A percentile compares a stretch with the other conserved stretches of the same genome.
phyloP scores from a whole-genome alignment of 92 coral and sea anemone species.

The Siderastrea siderea region DNA sequence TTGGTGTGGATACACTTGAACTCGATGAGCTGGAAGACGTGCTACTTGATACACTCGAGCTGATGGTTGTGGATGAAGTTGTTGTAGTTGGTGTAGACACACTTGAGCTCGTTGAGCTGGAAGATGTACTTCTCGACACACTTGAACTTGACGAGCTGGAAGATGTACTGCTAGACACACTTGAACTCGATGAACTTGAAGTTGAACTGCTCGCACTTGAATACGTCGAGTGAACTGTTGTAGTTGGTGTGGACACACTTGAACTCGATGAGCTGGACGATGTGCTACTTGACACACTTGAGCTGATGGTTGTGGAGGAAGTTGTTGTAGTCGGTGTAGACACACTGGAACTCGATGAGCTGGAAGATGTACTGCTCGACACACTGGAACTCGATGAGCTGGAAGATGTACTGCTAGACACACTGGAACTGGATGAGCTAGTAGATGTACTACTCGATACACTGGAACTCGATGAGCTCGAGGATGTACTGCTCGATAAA shows the following conservation, averaged over 20 bases:
- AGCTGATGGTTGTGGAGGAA: neutral
- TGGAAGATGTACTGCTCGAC: neutral
- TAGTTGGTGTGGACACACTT: conserved; percentile 45
- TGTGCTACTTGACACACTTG: neutral
- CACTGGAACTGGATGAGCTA: neutral
- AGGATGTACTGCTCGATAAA: neutral
- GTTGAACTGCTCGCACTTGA: neutral
- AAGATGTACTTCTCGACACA: conserved; percentile 23
- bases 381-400: neutral
- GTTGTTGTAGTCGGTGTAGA: neutral
- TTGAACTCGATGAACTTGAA: neutral
- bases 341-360: neutral
- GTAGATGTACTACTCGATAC: neutral
- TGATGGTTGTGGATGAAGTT: no score
- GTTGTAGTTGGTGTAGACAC: neutral
- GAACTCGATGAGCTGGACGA: neutral
- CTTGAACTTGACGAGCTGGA: conserved; percentile 1
- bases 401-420: neutral
- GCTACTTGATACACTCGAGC: no score
- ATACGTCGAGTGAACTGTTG: conserved; percentile 6
- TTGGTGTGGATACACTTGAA: neutral
- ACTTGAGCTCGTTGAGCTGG: neutral
- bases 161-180: conserved; percentile 1
- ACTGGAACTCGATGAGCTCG: neutral
- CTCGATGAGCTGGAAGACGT: neutral